Evolutionary conservation across 2,888 invertebrate genomes (phyloP), one percentile per base, ranked within the genome.

Genomic region (Ectobius pallidus): DNA sequence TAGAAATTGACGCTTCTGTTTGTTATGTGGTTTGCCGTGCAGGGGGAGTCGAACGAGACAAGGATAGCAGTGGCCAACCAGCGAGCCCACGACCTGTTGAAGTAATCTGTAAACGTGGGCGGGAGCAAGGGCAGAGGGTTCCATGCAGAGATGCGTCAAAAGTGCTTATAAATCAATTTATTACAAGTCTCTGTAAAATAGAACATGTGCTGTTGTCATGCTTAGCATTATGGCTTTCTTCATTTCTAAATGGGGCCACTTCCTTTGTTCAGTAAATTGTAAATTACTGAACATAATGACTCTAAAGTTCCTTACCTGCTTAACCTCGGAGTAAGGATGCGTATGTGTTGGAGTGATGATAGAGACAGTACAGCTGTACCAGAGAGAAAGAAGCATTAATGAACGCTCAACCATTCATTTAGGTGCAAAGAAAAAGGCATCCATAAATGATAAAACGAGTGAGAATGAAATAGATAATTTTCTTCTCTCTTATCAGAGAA

Each of bases 31-130:
- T 69, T 44, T 55, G 58, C 70, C 61, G 67, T 70, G 62, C 87
- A 91, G 91, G 94, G 92, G 80, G 92, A 93, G 86, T 94, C 96
- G 80, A 97, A 97, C 87, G 95, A 96, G 88, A 92, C 93, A 82
- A 93, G 97, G 88, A 96, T 97, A 91, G 92, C 92, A 85, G 93
- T 95, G 85, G 97, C 97, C 83, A 98, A 98, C 87, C 94, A 96
- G 87, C 91, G 96, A 82, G 96, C 97, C 83, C 95, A 95, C 87
- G 96, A 97, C 86, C 92, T 98, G 83, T 92, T 96, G 86, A 95
- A 95, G 90, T 93, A 93, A 89, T 70, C 69, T 39, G 69, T 49
- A 67, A 52, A 25, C 27, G 39, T 44, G 55, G 55, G 22, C 39
- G 52, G 30, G 70, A 52, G 70, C n/a, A 20, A 39, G 63, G 68